Evolutionary conservation across 2,113 vertebrate species (phyloP).

Genomic region (Myiagra hebetior): DNA sequence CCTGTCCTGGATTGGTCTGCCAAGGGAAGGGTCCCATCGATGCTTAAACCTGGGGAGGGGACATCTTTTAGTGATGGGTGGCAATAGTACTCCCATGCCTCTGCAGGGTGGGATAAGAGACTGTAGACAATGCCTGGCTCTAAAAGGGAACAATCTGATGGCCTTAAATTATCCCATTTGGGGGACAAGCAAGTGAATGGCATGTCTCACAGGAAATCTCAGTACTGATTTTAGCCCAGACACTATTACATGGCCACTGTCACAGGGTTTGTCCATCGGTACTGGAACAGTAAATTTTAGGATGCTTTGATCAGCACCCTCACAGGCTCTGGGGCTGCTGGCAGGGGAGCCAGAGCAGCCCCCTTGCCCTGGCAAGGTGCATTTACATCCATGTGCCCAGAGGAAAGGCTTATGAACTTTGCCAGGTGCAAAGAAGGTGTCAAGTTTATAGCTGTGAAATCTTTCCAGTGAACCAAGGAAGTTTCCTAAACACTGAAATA

Average conservation of each 20-base stretch:
- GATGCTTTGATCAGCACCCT: neutral
- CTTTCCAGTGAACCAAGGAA: neutral
- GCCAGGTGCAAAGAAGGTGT: neutral
- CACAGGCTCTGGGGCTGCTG: fast-evolving
- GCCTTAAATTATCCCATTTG: neutral
- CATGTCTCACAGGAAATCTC: neutral
- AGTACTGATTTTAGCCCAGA: neutral
- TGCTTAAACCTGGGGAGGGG: neutral
- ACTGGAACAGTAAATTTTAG: neutral
- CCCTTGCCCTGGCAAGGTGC: neutral
- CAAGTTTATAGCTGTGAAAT: neutral
- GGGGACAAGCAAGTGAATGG: neutral
- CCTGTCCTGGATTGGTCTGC: neutral
- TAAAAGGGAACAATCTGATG: neutral
- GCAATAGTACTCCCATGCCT: neutral
- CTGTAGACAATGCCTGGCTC: neutral
- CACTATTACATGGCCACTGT: neutral
- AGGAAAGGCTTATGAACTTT: neutral
- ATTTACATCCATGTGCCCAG: neutral
- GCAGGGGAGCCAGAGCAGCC: neutral
- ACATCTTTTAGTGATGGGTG: neutral
- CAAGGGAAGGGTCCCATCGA: neutral
- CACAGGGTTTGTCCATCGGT: fast-evolving
- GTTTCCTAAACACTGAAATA: neutral
- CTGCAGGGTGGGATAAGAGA: neutral